These are phyloP conservation scores for Tanytarsus gracilentus DNA, from an alignment of 2,888 invertebrate species.

Conservation along the genomic window DNA sequence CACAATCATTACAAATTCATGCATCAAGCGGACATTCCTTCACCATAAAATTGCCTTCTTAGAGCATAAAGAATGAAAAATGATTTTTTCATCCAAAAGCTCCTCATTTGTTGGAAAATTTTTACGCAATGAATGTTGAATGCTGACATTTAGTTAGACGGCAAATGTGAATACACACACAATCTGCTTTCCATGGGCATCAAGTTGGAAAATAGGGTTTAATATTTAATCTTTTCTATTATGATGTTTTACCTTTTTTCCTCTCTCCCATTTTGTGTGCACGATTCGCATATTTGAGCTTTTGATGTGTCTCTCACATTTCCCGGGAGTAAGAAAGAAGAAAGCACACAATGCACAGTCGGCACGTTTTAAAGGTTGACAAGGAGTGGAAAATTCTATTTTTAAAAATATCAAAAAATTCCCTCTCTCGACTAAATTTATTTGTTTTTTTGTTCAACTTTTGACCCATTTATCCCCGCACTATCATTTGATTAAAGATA, in stretches of 20 bases:
- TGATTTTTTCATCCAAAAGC: neutral
- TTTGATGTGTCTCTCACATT: neutral
- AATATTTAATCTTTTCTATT: slow-evolving; percentile 27
- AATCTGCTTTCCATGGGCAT: slow-evolving; percentile 4
- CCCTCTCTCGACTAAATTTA: too few relatives aligned
- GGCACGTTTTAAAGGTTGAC: too few relatives aligned
- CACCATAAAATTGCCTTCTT: too few relatives aligned
- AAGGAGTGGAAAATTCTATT: too few relatives aligned
- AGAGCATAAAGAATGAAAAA: neutral
- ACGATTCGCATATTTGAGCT: neutral
- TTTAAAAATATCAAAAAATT: too few relatives aligned
- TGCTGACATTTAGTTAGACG: neutral
- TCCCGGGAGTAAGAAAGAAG: neutral
- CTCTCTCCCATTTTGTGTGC: neutral
- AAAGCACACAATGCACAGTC: too few relatives aligned
- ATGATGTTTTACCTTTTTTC: slow-evolving; percentile 6
- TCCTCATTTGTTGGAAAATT: neutral
- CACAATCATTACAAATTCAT: neutral
- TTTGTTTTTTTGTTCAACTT: too few relatives aligned
- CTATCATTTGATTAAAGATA: slow-evolving; percentile 14
- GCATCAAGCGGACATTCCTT: too few relatives aligned
- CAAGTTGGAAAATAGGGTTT: slow-evolving; percentile 16
- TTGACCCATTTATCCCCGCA: too few relatives aligned
- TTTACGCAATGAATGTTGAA: neutral
- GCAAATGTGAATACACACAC: neutral